Base-by-base conservation (phyloP, 2,113 vertebrate genomes). In the Heterotis niloticus region DNA sequence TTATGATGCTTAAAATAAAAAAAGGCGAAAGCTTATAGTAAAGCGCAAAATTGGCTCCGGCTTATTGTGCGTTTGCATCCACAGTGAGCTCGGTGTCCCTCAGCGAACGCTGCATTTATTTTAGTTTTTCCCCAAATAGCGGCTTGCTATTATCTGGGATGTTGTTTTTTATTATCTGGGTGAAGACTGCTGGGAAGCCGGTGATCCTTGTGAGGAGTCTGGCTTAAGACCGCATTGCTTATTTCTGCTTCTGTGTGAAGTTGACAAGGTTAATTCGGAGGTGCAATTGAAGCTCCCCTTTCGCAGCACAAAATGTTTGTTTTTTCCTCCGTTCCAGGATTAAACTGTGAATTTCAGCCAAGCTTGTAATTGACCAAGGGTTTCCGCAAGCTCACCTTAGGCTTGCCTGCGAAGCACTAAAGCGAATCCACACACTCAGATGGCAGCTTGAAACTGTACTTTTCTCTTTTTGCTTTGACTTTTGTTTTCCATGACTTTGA, bases 261-360 rank as follows among this genome's bases (percentile, higher is more conserved):
- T 84, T 81, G 72, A 78, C 80, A 86, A 85, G 86, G 86, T 87
- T 86, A 83, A 86, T 86, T 80, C 75, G 77, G 85, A 90, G 84
- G 86, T 77, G 76, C 76, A 84, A 86, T 80, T 68, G 52, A 75
- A n/a, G 23, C 34, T 54, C 51, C 11, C 52, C 64, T 66, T 56
- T 28, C 65, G 64, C 23, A 68, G 26, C 18, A 51, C 34, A n/a
- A 44, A 29, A 14, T 71, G 20, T 54, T 29, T 72, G 34, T 72
- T 20, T 72, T 34, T 59, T 23, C 13, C 54, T 74, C 54, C 16
- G 72, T 28, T 74, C 57, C 72, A 74, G 54, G 54, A 28, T 56
- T 74, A 59, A 74, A 74, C 24, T 59, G 72, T 74, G 72, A 59
- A 60, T 74, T 74, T 24, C 72, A 74, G 51, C 54, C 54, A 16